Evolutionary conservation across 2,797 vertebrate species (phyloP).

Genomic region (Onychomys arenicola): DNA sequence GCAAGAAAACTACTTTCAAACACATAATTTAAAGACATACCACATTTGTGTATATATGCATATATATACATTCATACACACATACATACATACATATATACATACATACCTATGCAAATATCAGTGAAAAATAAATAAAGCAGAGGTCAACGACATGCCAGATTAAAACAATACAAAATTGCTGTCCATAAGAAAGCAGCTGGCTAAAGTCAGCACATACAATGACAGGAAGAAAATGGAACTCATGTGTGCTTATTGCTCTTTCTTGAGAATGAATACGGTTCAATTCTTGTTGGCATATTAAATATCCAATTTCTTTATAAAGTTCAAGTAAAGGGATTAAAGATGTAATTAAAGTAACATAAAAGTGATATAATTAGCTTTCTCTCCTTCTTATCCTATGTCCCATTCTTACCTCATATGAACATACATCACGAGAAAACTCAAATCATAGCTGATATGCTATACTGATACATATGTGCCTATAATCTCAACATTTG

Average conservation of each 20-base stretch:
- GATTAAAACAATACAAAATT: slow-evolving; percentile 22
- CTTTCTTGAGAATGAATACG: slow-evolving; percentile 46
- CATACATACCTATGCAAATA: slow-evolving; percentile 41
- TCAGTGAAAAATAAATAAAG: slow-evolving; percentile 17
- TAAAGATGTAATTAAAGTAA: slow-evolving; percentile 25
- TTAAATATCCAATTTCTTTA: slow-evolving; percentile 52
- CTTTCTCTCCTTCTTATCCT: neutral
- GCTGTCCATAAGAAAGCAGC: slow-evolving; percentile 14
- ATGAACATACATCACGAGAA: slow-evolving; percentile 33
- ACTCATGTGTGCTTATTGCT: neutral
- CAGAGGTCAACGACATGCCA: slow-evolving; percentile 7
- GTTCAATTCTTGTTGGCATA: slow-evolving; percentile 32
- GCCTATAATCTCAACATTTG: neutral
- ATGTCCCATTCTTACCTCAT: slow-evolving; percentile 4
- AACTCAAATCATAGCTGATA: neutral
- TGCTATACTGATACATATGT: neutral
- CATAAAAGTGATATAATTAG: slow-evolving; percentile 24
- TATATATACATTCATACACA: neutral
- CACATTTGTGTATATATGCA: neutral
- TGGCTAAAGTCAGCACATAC: slow-evolving; percentile 44
- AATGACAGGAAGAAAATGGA: slow-evolving; percentile 39
- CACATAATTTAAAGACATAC: neutral
- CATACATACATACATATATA: neutral
- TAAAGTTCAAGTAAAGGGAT: slow-evolving; percentile 14
- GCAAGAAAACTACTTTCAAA: slow-evolving; percentile 48